These are phyloP conservation scores for Ardeotis arabs DNA, from an alignment of 2,113 vertebrate species.

Conservation along the genomic window DNA sequence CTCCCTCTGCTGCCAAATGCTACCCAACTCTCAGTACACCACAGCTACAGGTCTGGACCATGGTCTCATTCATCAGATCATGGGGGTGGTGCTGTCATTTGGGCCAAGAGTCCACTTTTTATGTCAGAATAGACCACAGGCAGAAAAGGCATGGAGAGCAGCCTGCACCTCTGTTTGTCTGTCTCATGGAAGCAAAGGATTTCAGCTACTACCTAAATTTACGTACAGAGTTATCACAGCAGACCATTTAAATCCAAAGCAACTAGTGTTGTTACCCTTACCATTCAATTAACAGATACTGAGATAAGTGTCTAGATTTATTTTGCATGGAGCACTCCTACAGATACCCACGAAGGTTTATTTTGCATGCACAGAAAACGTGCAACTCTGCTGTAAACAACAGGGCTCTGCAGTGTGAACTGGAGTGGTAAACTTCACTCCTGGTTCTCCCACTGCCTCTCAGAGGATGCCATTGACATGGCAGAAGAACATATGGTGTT, in stretches of 20 bases:
- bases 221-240: neutral
- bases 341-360: neutral
- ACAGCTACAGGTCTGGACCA: neutral
- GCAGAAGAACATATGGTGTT: neutral
- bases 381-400: neutral
- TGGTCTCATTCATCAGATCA: neutral
- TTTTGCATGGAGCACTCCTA: neutral
- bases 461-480: neutral
- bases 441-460: neutral
- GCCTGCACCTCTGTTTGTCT: neutral
- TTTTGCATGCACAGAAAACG: neutral
- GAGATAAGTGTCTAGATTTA: neutral
- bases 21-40: too few species aligned
- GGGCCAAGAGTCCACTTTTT: neutral
- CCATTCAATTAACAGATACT: neutral
- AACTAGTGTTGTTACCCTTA: neutral
- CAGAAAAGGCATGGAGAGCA: neutral
- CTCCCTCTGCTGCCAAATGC: neutral
- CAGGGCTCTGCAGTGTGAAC: neutral
- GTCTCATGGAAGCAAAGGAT: neutral
- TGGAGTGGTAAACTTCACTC: neutral
- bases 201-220: neutral
- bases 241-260: neutral
- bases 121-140: neutral
- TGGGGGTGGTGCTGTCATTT: neutral